Percentiles rank a stretch among this genome's conserved stretches.
Evolutionary conservation across 1,140 invertebrate genomes (phyloP).

Genomic region (Melitaea cinxia): DNA sequence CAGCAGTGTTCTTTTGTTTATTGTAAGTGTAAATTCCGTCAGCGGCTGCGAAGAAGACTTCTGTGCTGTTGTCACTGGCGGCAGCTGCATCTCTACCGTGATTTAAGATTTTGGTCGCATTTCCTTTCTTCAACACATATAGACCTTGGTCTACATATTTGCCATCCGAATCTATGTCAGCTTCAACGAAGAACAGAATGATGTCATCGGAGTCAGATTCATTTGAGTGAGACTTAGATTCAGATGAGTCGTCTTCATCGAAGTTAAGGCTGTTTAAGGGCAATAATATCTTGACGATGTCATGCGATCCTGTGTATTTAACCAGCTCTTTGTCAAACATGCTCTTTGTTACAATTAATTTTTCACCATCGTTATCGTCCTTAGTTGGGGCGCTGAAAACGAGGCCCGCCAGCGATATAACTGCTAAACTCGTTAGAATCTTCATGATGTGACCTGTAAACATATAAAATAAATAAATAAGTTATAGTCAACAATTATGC

Average conservation of each 20-base stretch:
- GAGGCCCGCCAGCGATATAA: constrained; percentile 30
- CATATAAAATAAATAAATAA: background rate
- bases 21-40: no score
- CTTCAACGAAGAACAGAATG: constrained; percentile 54
- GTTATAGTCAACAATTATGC: no score
- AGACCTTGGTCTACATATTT: constrained; percentile 51
- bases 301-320: constrained; percentile 51
- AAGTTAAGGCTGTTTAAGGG: constrained; percentile 63
- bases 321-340: constrained; percentile 44
- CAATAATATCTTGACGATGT: constrained; percentile 57
- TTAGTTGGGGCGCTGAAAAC: constrained; percentile 37
- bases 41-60: no score
- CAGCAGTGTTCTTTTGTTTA: no score
- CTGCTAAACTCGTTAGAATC: constrained; percentile 9
- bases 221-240: constrained; percentile 11
- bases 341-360: constrained; percentile 37
- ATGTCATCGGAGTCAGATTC: constrained; percentile 28
- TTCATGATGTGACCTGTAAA: constrained; percentile 37
- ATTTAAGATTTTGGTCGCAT: constrained; percentile 52
- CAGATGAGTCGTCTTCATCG: constrained; percentile 33
- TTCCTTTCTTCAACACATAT: constrained; percentile 41
- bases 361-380: constrained; percentile 39
- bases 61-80: no score
- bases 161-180: constrained; percentile 45
- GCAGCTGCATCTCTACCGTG: constrained; percentile 54